Evolutionary conservation across 2,797 vertebrate genomes (phyloP).

Genomic region (Thunnus albacares): DNA sequence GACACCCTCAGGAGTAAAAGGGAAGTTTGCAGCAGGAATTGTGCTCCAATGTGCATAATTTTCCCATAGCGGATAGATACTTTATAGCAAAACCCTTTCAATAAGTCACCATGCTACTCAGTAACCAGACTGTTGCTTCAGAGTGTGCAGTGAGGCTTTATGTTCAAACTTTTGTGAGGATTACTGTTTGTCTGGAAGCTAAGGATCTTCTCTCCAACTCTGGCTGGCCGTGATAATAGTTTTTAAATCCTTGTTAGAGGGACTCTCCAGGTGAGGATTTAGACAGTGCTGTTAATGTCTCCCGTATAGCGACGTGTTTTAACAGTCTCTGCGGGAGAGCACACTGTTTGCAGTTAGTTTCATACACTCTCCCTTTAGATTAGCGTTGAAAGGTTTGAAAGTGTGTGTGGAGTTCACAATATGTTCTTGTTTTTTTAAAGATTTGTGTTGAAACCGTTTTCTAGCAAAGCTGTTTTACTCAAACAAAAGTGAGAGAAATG

Average conservation of each 20-base stretch:
- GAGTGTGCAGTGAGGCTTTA: slow-evolving; percentile 20
- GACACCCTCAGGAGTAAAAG: slow-evolving; percentile 4
- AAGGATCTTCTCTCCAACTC: slow-evolving; percentile 34
- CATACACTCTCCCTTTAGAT: slow-evolving; percentile 24
- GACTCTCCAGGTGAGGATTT: slow-evolving; percentile 53
- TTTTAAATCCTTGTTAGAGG: slow-evolving; percentile 57
- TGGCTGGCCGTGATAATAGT: slow-evolving; percentile 45
- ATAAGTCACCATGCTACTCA: background rate
- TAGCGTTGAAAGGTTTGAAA: slow-evolving; percentile 26
- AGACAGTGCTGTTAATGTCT: slow-evolving; percentile 19
- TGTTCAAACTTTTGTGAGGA: slow-evolving; percentile 46
- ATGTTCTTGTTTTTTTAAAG: slow-evolving; percentile 28
- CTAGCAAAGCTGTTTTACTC: slow-evolving; percentile 9
- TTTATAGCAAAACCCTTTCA: background rate
- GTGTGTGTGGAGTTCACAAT: background rate
- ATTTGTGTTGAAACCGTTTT: slow-evolving; percentile 6
- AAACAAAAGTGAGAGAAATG: background rate
- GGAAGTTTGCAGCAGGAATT: slow-evolving; percentile 15
- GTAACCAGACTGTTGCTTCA: slow-evolving; percentile 15
- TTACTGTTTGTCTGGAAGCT: slow-evolving; percentile 54
- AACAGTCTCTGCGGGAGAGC: slow-evolving; percentile 45
- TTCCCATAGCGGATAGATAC: background rate
- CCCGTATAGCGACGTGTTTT: slow-evolving; percentile 31
- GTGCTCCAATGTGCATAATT: background rate
- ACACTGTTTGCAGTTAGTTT: slow-evolving; percentile 7